Conservation (phyloP, 2,113 vertebrate genomes). For the Columba janthina region DNA sequence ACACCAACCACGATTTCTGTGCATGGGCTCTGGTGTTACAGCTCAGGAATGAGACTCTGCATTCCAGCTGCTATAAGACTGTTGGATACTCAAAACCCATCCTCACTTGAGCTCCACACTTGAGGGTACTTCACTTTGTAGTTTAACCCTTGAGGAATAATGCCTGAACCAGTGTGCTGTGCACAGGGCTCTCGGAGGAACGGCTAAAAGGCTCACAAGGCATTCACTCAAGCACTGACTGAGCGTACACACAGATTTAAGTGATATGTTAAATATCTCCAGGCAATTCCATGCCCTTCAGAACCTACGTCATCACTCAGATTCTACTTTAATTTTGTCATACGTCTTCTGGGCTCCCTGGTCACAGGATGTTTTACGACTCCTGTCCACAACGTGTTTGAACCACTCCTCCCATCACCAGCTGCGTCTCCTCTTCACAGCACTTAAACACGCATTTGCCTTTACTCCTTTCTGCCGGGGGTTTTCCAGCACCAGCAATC, state of each 20-base stretch:
- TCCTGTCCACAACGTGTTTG: accelerated
- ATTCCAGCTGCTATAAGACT: not conserved
- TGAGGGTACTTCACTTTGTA: slow-evolving; percentile 12
- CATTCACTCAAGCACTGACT: not conserved
- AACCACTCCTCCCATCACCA: not conserved
- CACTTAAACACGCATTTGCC: not conserved
- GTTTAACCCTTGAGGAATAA: slow-evolving; percentile 50
- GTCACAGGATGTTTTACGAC: not conserved
- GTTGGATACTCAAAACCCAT: not conserved
- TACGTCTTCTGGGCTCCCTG: not conserved
- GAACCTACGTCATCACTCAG: not conserved
- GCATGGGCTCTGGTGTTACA: not conserved
- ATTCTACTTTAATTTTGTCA: not conserved
- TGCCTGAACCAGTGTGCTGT: accelerated
- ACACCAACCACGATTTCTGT: not conserved
- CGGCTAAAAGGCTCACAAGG: not conserved
- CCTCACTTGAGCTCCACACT: slow-evolving; percentile 27
- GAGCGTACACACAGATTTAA: not conserved
- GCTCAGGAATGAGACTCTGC: not conserved
- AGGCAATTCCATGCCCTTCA: not conserved
- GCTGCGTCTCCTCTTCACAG: accelerated
- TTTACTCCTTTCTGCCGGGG: not conserved
- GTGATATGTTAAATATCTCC: not conserved
- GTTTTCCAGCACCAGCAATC: not conserved
- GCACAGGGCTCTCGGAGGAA: not conserved